Percentiles rank a stretch among this genome's conserved stretches.
Evolutionary conservation across 2,797 vertebrate genomes (phyloP).

Genomic region (Halcyon chelicuti): DNA sequence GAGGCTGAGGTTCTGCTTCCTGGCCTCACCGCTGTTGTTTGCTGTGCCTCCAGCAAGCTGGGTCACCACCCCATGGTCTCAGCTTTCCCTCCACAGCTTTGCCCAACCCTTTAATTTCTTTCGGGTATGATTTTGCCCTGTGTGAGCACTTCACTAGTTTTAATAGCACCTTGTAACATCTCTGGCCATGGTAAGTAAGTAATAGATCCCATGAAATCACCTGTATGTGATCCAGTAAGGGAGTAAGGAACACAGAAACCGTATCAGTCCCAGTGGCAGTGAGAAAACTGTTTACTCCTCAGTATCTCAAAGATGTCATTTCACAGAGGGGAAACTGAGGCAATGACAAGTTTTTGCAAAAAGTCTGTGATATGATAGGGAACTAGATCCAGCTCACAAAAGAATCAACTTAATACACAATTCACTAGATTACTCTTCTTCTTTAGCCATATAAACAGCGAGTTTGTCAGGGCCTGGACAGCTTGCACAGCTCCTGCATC

Average conservation of each 20-base stretch:
- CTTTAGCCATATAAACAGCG: neutral
- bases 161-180: neutral
- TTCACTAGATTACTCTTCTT: neutral
- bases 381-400: neutral
- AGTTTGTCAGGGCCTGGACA: neutral
- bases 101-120: neutral
- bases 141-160: neutral
- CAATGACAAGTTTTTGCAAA: neutral
- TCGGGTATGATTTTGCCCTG: neutral
- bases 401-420: neutral
- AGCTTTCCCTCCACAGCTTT: neutral
- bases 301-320: neutral
- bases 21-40: neutral
- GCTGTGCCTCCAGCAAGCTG: neutral
- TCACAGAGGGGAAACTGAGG: neutral
- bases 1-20: neutral
- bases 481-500: neutral
- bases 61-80: neutral
- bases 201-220: neutral
- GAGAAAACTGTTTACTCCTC: neutral
- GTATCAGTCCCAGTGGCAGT: accelerated
- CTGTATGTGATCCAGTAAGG: neutral
- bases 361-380: neutral
- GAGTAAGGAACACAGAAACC: neutral
- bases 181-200: neutral